Base-by-base conservation (phyloP, 2,888 invertebrate species). In the Bugulina stolonifera region DNA sequence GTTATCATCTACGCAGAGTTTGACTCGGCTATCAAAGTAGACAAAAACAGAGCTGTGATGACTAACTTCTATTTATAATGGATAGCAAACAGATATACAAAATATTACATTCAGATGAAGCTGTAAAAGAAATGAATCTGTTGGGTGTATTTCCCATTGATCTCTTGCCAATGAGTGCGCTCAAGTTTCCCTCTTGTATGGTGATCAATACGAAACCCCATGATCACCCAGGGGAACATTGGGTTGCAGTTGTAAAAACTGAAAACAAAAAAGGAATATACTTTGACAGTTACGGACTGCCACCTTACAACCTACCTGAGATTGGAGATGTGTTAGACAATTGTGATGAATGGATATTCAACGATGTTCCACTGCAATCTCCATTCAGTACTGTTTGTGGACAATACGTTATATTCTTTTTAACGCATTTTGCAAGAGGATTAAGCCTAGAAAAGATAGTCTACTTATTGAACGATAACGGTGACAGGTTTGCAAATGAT, bases 251-350 rank as follows among this genome's bases (percentile, higher is more conserved):
- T 27, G 57, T 57, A n/a, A 57, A 57, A 27, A 57, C 57, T 5
- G 27, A 57, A 57, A n/a, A 57, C 23, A 27, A n/a, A 25, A 57
- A 27, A 57, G 57, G 57, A 57, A 57, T 57, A 25, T 57, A 14
- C 57, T 57, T 57, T 57, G 57, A 57, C 57, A 57, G 57, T 57
- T 57, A 25, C n/a, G 57, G 23, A 14, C 3, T 22, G 23, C n/a
- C 57, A 27, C 57, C 57, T 3, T 22, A 22, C 23, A 57, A 27
- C 27, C 27, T 57, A 57, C 57, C 57, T 27, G 57, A 57, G 27
- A 57, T 57, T 23, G 57, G 57, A 57, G 57, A 57, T 57, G 57
- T 57, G 23, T n/a, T 57, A 27, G 23, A 57, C n/a, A 57, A 57
- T 23, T 57, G 57, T 27, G n/a, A 25, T 27, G 57, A 57, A 25